Base-by-base conservation (phyloP, 1,140 invertebrate genomes). In the Drosophila lini region DNA sequence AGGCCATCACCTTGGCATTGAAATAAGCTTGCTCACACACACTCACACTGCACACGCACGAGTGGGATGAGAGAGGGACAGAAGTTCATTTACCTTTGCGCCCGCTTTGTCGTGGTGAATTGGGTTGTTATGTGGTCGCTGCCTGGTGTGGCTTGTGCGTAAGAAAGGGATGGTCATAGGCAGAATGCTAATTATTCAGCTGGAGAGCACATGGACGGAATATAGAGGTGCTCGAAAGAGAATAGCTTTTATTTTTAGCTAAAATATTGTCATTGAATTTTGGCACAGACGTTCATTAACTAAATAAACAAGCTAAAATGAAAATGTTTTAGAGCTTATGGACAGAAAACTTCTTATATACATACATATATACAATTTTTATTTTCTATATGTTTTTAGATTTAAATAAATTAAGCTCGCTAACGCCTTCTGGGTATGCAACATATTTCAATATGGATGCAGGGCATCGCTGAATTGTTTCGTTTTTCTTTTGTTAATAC, bases 1-100 rank as follows among this genome's bases (percentile, higher is more conserved):
- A 71, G 45, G 42, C 56, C 50, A 42, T 77, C 80, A 90, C 84
- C 84, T 89, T 89, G 84, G 67, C 84, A 89, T 75, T 89, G 84
- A 89, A 89, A 88, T 64, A 56, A 60, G 58, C 67, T 53, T 36
- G 50, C 56, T 50, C 55, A 53, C 42, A 63, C 42, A 56, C 36
- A 55, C n/a, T 45, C 32, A 58, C 47, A 10, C 28, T 22, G 52
- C 52, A 19, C 34, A 74, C n/a, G 42, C 36, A 36, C 42, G 36
- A 34, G 61, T 47, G 57, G 38, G 41, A 10, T 36, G 19, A 36
- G 59, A 57, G 55, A 8, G 28, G 60, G 19, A n/a, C 34, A 55
- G 34, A 38, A 85, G 83, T 88, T 86, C 83, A 69, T 82, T 82
- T 82, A 86, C 76, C 84, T 82, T 86, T 77, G 40, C 38, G 73